phyloP scores from a whole-genome alignment of 2,113 vertebrate species.

The Ameiurus melas region DNA sequence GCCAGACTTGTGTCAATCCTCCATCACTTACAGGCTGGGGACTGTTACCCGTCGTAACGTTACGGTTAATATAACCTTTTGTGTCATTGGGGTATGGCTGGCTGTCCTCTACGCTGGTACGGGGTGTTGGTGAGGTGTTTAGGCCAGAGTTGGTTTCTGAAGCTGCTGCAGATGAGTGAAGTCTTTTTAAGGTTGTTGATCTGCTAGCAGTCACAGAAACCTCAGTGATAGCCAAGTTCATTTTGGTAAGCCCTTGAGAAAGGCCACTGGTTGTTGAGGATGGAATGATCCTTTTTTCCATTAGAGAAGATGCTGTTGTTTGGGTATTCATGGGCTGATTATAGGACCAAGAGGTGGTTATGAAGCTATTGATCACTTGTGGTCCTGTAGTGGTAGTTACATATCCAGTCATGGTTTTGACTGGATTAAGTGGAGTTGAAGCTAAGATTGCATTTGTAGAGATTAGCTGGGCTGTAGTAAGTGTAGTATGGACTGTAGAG shows the following conservation, averaged over 20 bases:
- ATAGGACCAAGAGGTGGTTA: neutral
- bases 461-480: neutral
- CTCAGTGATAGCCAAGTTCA: neutral
- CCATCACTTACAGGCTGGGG: conserved; percentile 46
- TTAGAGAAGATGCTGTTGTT: neutral
- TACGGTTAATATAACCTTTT: conserved; percentile 72
- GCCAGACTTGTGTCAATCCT: conserved; percentile 59
- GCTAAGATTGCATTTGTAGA: neutral
- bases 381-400: neutral
- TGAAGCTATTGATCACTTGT: conserved; percentile 1
- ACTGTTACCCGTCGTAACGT: conserved; percentile 65
- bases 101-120: conserved; percentile 67
- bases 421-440: neutral
- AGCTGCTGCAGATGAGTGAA: conserved; percentile 3
- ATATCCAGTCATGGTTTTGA: neutral
- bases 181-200: neutral
- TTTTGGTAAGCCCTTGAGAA: conserved; percentile 4
- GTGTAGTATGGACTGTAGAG: conserved; percentile 5
- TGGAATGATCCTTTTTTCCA: neutral
- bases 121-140: conserved; percentile 39
- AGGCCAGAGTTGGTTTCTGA: conserved; percentile 29
- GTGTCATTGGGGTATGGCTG: conserved; percentile 79
- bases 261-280: neutral
- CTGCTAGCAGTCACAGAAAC: conserved; percentile 4
- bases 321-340: neutral